These are phyloP conservation scores for Clamator glandarius DNA, from an alignment of 2,797 vertebrate genomes.

Conservation along the genomic window DNA sequence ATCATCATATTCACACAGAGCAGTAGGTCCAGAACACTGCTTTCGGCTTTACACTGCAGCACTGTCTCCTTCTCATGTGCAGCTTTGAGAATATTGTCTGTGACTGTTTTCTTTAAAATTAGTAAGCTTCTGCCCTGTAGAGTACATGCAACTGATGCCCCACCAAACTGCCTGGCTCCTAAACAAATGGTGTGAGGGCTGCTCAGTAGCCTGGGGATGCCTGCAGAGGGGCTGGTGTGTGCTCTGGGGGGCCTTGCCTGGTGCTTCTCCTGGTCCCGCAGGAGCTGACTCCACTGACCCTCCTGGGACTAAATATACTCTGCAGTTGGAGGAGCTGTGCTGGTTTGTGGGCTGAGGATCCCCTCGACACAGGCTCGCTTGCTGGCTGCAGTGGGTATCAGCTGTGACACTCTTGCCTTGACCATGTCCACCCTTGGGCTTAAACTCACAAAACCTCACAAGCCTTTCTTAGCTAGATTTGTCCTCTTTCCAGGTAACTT, in stretches of 20 bases:
- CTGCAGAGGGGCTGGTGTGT: neutral
- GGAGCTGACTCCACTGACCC: neutral
- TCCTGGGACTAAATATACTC: neutral
- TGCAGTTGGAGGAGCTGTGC: neutral
- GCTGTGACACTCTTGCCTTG: neutral
- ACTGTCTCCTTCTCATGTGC: neutral
- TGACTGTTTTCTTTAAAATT: neutral
- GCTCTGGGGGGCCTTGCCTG: neutral
- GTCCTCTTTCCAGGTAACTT: too few species aligned
- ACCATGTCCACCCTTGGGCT: neutral
- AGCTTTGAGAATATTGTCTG: neutral
- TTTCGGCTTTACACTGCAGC: neutral
- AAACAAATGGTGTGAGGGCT: neutral
- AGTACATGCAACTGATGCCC: neutral
- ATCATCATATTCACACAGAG: accelerated
- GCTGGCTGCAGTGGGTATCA: neutral
- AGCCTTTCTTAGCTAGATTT: neutral
- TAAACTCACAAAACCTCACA: neutral
- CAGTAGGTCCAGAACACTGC: neutral
- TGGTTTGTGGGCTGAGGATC: neutral
- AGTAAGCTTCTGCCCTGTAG: neutral
- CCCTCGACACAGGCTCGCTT: neutral
- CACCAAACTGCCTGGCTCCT: neutral
- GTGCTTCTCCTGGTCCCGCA: neutral
- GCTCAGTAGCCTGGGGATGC: neutral